Evolutionary conservation across 2,797 vertebrate species (phyloP), one percentile per base, ranked within the genome.

Genomic region (Siniperca scherzeri): DNA sequence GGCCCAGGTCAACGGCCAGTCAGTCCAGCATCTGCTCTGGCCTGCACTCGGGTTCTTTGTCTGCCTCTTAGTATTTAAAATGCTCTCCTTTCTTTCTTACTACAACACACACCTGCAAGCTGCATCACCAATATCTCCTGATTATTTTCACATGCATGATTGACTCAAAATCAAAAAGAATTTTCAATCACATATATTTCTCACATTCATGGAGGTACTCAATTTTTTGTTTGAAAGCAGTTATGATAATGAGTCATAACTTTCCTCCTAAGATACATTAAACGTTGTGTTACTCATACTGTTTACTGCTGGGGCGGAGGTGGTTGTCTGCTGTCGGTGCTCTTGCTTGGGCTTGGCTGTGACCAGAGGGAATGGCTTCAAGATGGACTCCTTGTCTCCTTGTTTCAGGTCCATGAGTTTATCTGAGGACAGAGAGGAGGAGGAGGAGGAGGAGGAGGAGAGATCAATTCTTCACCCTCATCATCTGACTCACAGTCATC

Each of bases 321-420:
- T 93, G 67, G 93, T 94, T 50, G 90, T 93, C 81, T 88, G 92
- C 77, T 78, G 92, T 77, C 76, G 86, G 22, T 79, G 88, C 61
- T 94, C 93, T 33, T 89, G 93, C 87, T 94, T 95, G 16, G 95
- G 95, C 82, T 94, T 96, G 83, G 87, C 85, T 52, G 95, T 95
- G 86, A 94, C 94, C 56, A 74, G 48, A 27, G 88, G 77, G 77
- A 94, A 89, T 25, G 78, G 85, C 82, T 93, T 95, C 91, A 95
- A 88, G 88, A 95, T 92, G 91, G 93, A 92, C 70, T 91, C 92
- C 74, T 95, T 94, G 74, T 91, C 91, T 80, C 87, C 88, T 83
- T 93, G 89, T 86, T 93, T 95, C 53, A 92, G 88, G 82, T 93
- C 91, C 83, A 91, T 91, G 83, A 83, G 91, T 94, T 95, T 95